Conservation (phyloP, 2,113 vertebrate genomes). For the Podocnemis expansa region DNA sequence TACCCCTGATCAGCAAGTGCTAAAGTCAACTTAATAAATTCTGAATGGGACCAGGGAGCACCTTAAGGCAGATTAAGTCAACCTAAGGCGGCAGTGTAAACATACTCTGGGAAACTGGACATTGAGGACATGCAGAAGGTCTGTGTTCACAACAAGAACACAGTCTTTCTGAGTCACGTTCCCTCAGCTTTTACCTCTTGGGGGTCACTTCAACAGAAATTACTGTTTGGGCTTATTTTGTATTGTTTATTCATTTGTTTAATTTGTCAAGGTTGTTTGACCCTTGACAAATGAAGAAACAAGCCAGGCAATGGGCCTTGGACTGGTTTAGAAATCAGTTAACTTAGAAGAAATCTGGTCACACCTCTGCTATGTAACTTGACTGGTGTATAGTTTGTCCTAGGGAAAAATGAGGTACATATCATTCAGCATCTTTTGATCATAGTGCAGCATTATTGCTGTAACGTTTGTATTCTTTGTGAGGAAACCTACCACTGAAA, state of each 20-base stretch:
- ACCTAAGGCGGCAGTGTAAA: no score
- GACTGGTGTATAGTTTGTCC: background rate
- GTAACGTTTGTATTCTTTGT: background rate
- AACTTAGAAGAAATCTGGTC: background rate
- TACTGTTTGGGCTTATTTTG: background rate
- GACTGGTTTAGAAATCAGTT: background rate
- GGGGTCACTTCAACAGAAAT: background rate
- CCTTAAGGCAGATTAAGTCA: no score
- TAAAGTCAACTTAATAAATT: no score
- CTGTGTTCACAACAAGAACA: no score
- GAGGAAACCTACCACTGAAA: background rate
- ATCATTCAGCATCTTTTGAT: background rate
- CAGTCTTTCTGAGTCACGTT: background rate
- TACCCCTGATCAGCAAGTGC: no score
- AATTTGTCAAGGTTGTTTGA: background rate
- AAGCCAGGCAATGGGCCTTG: background rate
- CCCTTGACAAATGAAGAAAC: background rate
- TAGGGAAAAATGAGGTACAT: no score
- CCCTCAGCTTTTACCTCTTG: background rate
- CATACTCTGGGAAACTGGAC: no score
- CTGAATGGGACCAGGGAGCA: no score
- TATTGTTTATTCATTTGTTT: background rate
- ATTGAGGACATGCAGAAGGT: no score
- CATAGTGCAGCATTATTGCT: background rate
- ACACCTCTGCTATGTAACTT: background rate